Evolutionary conservation across 2,797 vertebrate genomes (phyloP), one percentile per base, ranked within the genome.

Genomic region (Platalea minor): DNA sequence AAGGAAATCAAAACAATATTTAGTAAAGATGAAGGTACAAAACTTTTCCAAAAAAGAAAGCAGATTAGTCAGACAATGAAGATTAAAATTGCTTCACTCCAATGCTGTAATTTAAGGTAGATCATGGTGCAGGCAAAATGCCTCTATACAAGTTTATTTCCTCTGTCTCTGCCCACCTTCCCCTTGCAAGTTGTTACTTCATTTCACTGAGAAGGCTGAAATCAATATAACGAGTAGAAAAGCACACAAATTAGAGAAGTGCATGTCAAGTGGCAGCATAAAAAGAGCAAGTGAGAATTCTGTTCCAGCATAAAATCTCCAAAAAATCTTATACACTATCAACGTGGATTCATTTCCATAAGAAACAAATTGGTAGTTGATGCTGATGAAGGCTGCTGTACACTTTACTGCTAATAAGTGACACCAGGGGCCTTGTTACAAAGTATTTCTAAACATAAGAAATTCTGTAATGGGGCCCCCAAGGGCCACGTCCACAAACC

Each of bases 391-490:
- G 94, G 93, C 89, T 88, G 93, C 94, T 94, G 92, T 92, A 80
- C 88, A 78, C 93, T 97, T 94, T 94, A 95, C 96, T 81, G 82
- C 93, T 97, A 96, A 97, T 94, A 96, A 97, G 86, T 64, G 95
- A 97, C 92, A 95, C 96, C 85, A 96, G 97, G 85, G 95, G 95
- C 93, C 97, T 97, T 97, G 96, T 97, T 97, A 97, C 96, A 93
- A 97, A 96, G 88, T 94, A 97, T 96, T 96, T 95, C 96, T 95
- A 97, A 97, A 95, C 89, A 96, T 89, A 87, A 46, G 85, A 93
- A 97, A 97, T 96, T 96, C 96, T 64, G 87, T 96, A 96, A 96
- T 94, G 93, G 96, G 89, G 78, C 91, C 93, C 89, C 94, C 87
- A 96, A 93, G 95, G 97, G 84, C 97, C 94, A 25, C 26, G 11